Base-by-base conservation (phyloP, 2,113 vertebrate genomes). In the Petaurus breviceps region DNA sequence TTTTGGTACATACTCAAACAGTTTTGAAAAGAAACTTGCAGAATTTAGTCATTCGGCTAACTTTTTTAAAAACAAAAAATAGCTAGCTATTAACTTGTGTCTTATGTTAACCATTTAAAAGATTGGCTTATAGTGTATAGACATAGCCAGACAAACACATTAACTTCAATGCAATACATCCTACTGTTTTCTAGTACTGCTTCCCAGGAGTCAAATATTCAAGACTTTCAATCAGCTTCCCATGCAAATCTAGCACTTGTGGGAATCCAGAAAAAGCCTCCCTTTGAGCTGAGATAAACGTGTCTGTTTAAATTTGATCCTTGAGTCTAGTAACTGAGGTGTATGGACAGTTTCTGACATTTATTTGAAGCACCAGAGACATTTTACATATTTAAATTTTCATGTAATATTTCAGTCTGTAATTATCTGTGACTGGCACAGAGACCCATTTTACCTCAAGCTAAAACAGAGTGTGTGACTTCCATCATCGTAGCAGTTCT, bases 391-490 rank as follows among this genome's bases (percentile, higher is more conserved):
- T 98, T 97, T 94, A 77, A 97, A 91, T 95, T 97, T 98, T 97
- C 97, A 77, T 89, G 96, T 95, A n/a, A 95, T 97, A 97, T 97
- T 97, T 95, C 96, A 97, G 96, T 96, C 97, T 94, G 90, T 97
- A 97, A 97, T 98, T 98, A 97, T 96, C 98, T 52, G 47, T 94
- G 97, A 98, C 98, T 97, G 94, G 95, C 94, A 92, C 91, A 0
- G 31, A 94, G 92, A 77, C 68, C 89, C 93, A 95, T 96, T 97
- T 94, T 91, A 47, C 92, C 95, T 92, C 92, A 92, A 98, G 94
- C 95, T 96, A 54, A 92, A 97, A 92, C 7, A 95, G 97, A 95
- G 98, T 94, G 37, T 93, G 97, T 54, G 61, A 92, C 54, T 95
- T 94, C 95, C 96, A 91, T 94, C 93, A 94, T 95, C 93, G 96